phyloP scores from a whole-genome alignment of 2,113 vertebrate species.

The Tricholaema leucomelas region DNA sequence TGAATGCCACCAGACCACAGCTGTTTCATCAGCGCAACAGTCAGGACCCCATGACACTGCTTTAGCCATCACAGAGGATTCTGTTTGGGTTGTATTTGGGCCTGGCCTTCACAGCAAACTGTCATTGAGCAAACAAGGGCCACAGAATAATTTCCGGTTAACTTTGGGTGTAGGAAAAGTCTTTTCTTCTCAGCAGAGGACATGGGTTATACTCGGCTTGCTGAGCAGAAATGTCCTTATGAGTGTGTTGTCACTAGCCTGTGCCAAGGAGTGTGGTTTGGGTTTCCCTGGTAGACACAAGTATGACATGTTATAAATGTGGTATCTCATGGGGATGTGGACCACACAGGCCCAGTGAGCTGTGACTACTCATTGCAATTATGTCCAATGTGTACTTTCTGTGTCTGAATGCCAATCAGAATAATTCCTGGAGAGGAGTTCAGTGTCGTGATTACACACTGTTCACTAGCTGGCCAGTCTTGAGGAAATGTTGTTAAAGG shows the following conservation, averaged over 20 bases:
- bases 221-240: background rate
- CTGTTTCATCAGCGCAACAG: background rate
- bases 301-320: background rate
- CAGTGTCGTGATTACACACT: background rate
- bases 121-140: background rate
- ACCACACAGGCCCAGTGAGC: background rate
- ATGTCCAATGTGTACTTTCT: background rate
- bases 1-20: background rate
- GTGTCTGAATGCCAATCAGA: background rate
- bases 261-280: background rate
- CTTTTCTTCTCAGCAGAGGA: background rate
- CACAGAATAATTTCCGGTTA: background rate
- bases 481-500: background rate
- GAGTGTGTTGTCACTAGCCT: background rate
- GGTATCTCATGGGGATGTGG: background rate
- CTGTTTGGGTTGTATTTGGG: background rate
- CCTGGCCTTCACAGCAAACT: background rate
- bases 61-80: background rate
- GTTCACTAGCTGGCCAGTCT: background rate
- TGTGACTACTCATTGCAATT: background rate
- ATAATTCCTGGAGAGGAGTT: background rate
- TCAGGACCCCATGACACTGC: rapidly evolving
- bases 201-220: background rate
- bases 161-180: background rate
- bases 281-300: background rate